Evolutionary conservation across 2,113 vertebrate species (phyloP).

Genomic region (Bettongia penicillata): DNA sequence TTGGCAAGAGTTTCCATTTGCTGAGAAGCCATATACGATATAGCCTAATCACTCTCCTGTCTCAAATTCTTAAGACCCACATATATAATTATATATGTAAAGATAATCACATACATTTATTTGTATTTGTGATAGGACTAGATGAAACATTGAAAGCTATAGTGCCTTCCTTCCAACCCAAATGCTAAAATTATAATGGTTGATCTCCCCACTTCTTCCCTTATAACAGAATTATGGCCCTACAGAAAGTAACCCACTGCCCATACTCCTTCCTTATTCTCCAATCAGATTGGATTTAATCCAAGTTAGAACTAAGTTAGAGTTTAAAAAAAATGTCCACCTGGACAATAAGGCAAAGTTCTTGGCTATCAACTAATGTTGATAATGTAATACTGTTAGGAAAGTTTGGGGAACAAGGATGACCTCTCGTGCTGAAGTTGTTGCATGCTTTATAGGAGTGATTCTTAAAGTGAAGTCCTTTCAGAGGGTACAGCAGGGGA

Average conservation of each 20-base stretch:
- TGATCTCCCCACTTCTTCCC: background rate
- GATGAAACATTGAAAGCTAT: background rate
- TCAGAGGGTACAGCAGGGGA: background rate
- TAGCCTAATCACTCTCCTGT: background rate
- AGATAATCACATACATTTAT: background rate
- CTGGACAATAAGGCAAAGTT: background rate
- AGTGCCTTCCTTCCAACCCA: background rate
- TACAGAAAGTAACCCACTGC: constrained; percentile 14
- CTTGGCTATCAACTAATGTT: background rate
- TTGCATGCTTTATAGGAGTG: background rate
- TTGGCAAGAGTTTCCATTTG: background rate
- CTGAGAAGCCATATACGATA: background rate
- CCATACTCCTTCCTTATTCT: background rate
- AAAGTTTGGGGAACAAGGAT: background rate
- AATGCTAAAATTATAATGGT: background rate
- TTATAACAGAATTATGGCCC: background rate
- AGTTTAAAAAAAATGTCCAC: background rate
- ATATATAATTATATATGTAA: background rate
- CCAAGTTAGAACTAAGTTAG: background rate
- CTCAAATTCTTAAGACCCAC: background rate
- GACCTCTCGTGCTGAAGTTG: background rate
- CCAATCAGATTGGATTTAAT: background rate
- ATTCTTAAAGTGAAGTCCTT: background rate
- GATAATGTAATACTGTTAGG: background rate
- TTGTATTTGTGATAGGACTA: background rate